A percentile compares a stretch with the other conserved stretches of the same genome.
phyloP scores from a whole-genome alignment of 2,113 vertebrate species.

The Chloroceryle aenea region DNA sequence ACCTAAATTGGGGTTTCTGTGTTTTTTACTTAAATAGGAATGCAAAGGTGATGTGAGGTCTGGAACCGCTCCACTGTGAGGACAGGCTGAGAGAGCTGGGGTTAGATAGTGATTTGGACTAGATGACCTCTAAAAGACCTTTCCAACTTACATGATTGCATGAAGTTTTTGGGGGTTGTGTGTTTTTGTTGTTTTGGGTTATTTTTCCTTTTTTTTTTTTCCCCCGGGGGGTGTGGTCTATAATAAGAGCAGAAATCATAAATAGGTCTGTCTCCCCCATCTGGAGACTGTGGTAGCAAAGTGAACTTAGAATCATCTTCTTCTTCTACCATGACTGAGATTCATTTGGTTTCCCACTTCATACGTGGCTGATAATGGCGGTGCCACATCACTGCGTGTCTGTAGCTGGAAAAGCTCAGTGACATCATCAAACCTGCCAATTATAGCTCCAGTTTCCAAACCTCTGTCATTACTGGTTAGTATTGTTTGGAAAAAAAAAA shows the following conservation, averaged over 20 bases:
- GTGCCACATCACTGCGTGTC: neutral
- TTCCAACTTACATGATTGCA: neutral
- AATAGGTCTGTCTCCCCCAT: neutral
- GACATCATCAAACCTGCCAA: neutral
- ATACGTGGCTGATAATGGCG: accelerated
- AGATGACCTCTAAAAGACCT: neutral
- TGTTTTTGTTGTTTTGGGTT: too few species aligned
- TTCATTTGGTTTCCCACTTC: accelerated
- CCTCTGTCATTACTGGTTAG: conserved; percentile 18
- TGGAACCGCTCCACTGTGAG: too few species aligned
- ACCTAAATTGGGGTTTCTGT: neutral
- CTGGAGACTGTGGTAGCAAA: neutral
- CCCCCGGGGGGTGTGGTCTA: neutral
- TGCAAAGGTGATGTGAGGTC: too few species aligned
- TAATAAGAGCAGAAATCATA: neutral
- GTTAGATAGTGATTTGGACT: neutral
- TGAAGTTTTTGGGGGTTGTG: too few species aligned
- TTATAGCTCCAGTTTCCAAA: neutral
- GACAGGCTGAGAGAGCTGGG: too few species aligned
- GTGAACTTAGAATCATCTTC: accelerated
- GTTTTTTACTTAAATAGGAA: too few species aligned
- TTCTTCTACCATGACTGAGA: neutral
- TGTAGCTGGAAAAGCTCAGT: neutral
- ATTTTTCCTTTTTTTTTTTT: neutral
- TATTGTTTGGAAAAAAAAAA: neutral